A percentile compares a stretch with the other conserved stretches of the same genome.
These are phyloP conservation scores for Collichthys lucidus DNA, from an alignment of 2,113 vertebrate genomes.

Conservation along the genomic window DNA sequence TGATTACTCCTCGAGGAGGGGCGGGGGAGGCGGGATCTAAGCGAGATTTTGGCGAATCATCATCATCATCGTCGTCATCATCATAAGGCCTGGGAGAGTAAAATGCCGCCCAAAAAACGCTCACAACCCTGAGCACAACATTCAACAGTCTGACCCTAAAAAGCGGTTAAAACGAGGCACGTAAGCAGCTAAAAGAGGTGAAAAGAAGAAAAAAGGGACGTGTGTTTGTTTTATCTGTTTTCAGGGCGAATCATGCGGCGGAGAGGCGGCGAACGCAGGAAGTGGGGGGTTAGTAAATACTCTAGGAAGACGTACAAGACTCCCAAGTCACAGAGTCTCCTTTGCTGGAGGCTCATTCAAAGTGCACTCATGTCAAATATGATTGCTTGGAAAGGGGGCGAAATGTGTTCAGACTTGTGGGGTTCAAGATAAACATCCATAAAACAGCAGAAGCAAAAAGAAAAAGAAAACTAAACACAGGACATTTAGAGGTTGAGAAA, in stretches of 20 bases:
- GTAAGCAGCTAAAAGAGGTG: slow-evolving; percentile 37
- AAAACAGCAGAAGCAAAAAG: slow-evolving; percentile 50
- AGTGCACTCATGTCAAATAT: slow-evolving; percentile 68
- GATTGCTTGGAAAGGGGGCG: slow-evolving; percentile 38
- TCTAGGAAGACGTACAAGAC: slow-evolving; percentile 52
- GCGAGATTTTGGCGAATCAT: slow-evolving; percentile 55
- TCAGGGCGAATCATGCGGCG: background rate
- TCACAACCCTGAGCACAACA: slow-evolving; percentile 73
- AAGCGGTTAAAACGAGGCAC: slow-evolving; percentile 68
- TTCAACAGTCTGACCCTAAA: slow-evolving; percentile 69
- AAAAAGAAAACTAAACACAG: slow-evolving; percentile 30
- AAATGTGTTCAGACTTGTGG: background rate
- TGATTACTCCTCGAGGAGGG: slow-evolving; percentile 11
- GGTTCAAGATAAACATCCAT: slow-evolving; percentile 8
- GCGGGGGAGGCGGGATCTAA: background rate
- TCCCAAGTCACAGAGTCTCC: slow-evolving; percentile 37
- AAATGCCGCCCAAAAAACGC: slow-evolving; percentile 58
- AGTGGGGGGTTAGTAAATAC: background rate
- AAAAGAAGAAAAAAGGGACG: slow-evolving; percentile 6
- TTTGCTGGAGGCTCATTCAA: slow-evolving; percentile 57
- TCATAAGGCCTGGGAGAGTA: slow-evolving; percentile 68
- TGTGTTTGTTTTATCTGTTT: slow-evolving; percentile 20
- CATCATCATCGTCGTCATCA: slow-evolving; percentile 55
- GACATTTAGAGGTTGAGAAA: slow-evolving; percentile 57
- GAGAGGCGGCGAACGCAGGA: background rate